Base-by-base conservation (phyloP, 2,888 invertebrate species). In the Serrognathus titanus region DNA sequence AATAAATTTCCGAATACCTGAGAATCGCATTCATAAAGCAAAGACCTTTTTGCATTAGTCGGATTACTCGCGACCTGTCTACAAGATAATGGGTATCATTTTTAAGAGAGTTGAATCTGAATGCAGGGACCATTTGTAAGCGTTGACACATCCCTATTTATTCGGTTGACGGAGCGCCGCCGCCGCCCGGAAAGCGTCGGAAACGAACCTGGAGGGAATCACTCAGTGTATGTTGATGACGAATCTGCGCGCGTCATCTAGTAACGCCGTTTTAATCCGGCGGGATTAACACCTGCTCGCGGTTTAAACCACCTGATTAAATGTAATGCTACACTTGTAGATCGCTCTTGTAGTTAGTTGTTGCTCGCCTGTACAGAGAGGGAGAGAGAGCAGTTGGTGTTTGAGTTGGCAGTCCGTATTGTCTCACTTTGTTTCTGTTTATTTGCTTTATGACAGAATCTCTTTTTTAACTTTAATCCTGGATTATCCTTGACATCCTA, bases 1-100 rank as follows among this genome's bases (percentile, higher is more conserved):
- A 55, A 55, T 49, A 55, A 55, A 55, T 50, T 39, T 55, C 55
- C 36, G 20, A 13, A 11, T 16, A 16, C 7, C 16, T 13, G 10
- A 48, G 52, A 48, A 46, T 48, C 48, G 46, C 48, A 48, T 40
- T 38, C 48, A 57, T 57, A 54, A 57, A 57, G 53, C 49, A 48
- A 50, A 38, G 49, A 46, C 45, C 57, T 51, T 49, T 56, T 51
- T 48, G 51, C 76, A 76, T 76, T 75, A 75, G 75, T 75, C 74
- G 74, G 74, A 75, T 76, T 75, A 75, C 74, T 72, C 70, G 71
- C 69, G 69, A 72, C 71, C 71, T 73, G 73, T 75, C 75, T 73
- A 61, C 65, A 63, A 66, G 70, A 75, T 75, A 75, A 75, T 77
- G 70, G 76, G 68, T 68, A 70, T 74, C 75, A 77, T 76, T 75